Evolutionary conservation across 1,140 invertebrate species (phyloP).

Genomic region (Neodiprion lecontei): DNA sequence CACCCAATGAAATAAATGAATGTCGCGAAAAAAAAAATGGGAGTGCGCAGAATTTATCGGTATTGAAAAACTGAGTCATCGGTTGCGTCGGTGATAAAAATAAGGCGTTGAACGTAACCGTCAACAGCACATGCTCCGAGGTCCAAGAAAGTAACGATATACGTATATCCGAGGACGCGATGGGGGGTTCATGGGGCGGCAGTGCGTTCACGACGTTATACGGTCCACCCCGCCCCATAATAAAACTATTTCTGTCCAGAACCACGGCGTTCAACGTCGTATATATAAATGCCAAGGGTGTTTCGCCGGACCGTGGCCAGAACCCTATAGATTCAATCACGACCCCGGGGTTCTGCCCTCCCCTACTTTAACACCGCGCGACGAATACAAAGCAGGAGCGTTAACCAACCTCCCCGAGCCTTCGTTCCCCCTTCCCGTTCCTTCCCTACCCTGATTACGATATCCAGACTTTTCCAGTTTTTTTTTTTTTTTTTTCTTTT

Average conservation of each 20-base stretch:
- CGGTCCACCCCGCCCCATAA: slow-evolving; percentile 43
- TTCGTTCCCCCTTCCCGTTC: background rate
- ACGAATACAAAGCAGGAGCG: slow-evolving; percentile 45
- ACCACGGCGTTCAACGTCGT: slow-evolving; percentile 9
- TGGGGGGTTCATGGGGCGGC: slow-evolving; percentile 20
- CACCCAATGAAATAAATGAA: too few species aligned
- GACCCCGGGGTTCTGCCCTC: slow-evolving; percentile 39
- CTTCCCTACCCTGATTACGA: background rate
- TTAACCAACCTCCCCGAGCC: slow-evolving; percentile 21
- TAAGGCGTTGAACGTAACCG: background rate
- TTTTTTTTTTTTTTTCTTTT: background rate
- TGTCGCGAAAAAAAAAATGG: background rate
- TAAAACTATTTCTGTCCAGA: slow-evolving; percentile 48
- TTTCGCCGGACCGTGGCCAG: slow-evolving; percentile 42
- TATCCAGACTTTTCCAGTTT: background rate
- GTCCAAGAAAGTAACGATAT: background rate
- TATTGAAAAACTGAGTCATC: background rate
- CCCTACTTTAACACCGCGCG: slow-evolving; percentile 37
- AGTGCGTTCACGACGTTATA: slow-evolving; percentile 31
- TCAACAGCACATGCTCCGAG: background rate
- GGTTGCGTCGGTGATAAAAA: background rate
- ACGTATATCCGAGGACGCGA: background rate
- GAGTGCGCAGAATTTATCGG: background rate
- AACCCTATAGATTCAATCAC: slow-evolving; percentile 47
- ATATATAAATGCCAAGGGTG: slow-evolving; percentile 48